Conservation (phyloP, 64 coral and sea anemone species). For the Dendronephthya gigantea region DNA sequence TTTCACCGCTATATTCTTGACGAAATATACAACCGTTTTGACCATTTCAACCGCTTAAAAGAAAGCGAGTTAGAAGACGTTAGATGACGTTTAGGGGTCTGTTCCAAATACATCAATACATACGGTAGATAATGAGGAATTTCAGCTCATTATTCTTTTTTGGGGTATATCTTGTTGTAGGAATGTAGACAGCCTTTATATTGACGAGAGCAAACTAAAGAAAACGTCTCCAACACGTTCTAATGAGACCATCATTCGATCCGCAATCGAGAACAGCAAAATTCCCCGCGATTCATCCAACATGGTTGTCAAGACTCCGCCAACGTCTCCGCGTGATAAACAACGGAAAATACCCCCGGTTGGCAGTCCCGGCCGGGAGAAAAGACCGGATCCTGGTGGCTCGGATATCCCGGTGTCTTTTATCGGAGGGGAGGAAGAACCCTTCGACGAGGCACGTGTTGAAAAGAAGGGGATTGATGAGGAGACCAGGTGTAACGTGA, state of each 20-base stretch:
- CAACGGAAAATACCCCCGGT: neutral
- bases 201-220: neutral
- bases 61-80: no score
- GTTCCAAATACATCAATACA: no score
- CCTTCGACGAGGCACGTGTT: conserved; percentile 22
- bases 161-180: no score
- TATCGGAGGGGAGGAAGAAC: conserved; percentile 22
- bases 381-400: conserved; percentile 18
- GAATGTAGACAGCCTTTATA: neutral
- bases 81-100: no score
- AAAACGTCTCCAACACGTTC: neutral
- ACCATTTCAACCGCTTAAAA: no score
- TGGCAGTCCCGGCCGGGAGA: conserved; percentile 6
- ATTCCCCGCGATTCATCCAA: neutral
- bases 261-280: neutral
- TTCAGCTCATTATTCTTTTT: no score
- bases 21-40: no score
- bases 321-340: neutral
- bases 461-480: conserved; percentile 58
- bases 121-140: no score
- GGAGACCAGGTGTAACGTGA: conserved; percentile 56
- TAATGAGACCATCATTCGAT: neutral
- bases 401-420: conserved; percentile 11
- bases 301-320: neutral
- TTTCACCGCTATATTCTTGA: no score